These are phyloP conservation scores for Papilio dardanus DNA, from an alignment of 1,140 invertebrate species.

Conservation along the genomic window DNA sequence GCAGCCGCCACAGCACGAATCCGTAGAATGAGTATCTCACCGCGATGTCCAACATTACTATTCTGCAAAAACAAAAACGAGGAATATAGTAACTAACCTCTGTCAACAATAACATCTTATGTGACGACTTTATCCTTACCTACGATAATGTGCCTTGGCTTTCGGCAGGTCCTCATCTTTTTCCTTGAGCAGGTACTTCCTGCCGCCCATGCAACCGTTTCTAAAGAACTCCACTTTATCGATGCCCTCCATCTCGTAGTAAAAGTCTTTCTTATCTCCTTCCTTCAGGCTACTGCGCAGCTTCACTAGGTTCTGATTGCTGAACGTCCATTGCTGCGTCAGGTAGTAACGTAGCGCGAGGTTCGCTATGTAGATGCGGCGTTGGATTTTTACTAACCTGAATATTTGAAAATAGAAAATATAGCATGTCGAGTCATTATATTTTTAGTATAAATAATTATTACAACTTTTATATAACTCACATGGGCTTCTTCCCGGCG, in stretches of 20 bases:
- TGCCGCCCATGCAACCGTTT: constrained; percentile 80
- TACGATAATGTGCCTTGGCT: constrained; percentile 75
- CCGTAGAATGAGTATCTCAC: constrained; percentile 54
- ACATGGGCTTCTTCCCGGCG: constrained; percentile 88
- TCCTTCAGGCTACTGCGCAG: constrained; percentile 84
- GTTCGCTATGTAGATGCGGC: constrained; percentile 90
- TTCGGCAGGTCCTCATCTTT: constrained; percentile 76
- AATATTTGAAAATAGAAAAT: constrained; percentile 6
- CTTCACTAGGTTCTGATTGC: constrained; percentile 87
- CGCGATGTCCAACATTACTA: constrained; percentile 56
- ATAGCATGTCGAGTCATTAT: too few species aligned
- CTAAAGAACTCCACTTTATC: constrained; percentile 80
- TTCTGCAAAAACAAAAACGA: constrained; percentile 54
- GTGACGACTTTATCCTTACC: constrained; percentile 56
- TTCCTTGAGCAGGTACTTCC: constrained; percentile 84
- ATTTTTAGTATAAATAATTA: too few species aligned
- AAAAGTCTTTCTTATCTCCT: constrained; percentile 86
- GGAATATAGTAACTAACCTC: not conserved
- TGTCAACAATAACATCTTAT: not conserved
- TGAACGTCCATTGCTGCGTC: constrained; percentile 91
- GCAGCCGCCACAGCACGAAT: constrained; percentile 51
- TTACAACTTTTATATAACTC: constrained; percentile 70
- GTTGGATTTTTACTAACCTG: constrained; percentile 91
- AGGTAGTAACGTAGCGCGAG: constrained; percentile 90
- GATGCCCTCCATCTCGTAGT: constrained; percentile 82